Evolutionary conservation across 2,888 invertebrate species (phyloP), one percentile per base, ranked within the genome.

Genomic region (Mechanitis mazaeus): DNA sequence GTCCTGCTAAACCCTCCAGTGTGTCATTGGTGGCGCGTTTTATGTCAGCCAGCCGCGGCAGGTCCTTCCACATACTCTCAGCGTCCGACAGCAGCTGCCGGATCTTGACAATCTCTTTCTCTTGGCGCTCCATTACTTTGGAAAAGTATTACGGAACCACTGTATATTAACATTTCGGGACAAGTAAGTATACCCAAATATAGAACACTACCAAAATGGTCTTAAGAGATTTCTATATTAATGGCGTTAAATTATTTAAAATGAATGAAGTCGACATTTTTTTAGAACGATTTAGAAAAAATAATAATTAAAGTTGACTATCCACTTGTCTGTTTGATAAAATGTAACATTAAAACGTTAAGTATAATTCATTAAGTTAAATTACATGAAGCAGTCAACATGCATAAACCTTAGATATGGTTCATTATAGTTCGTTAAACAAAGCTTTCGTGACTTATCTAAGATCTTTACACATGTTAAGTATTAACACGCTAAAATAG

Each of bases 1-100:
- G 79, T 55, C 91, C 90, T 60, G 91, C 90, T 53, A 95, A 69
- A 0, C 92, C 87, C 55, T 87, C 88, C 54, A 93, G 79, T 0
- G 94, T 94, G 58, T 92, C 85, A 77, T 95, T 95, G 65, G 92
- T 91, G 45, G 92, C 75, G 11, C 84, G 80, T 61, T 91, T 88
- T 1, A 94, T 78, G 64, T 93, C 92, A 0, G 80, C 74, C 20
- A 82, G 80, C 3, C 87, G 80, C 3, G 93, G 92, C 53, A 93
- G 72, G 6, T 85, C 86, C 73, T 91, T 91, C 85, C 89, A 87
- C 75, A 86, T 80, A 69, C 87, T 81, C 70, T 91, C 89, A 5
- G 83, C 91, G 77, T 80, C 91, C 58, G 78, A 84, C 56, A 85
- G 81, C 70, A 79, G 73, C 57, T 75, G 78, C 67, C 78, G 84